A percentile compares a stretch with the other conserved stretches of the same genome.
phyloP scores from a whole-genome alignment of 2,888 invertebrate species.

The Hypercompe scribonia region DNA sequence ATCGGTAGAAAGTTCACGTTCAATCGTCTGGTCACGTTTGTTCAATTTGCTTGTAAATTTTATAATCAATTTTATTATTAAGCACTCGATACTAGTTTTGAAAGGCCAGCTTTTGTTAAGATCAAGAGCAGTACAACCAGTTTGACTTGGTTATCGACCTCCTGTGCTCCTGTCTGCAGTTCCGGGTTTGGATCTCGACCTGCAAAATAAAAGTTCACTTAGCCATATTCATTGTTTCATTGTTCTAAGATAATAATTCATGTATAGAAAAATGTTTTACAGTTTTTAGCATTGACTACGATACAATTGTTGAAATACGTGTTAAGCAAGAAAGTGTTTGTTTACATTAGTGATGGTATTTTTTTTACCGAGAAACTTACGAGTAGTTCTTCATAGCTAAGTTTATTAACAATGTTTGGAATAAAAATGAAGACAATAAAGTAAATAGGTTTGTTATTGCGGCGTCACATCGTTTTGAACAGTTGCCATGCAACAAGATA shows the following conservation, averaged over 20 bases:
- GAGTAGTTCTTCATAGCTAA: slow-evolving; percentile 6
- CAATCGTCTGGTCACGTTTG: slow-evolving; percentile 48
- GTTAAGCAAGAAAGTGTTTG: slow-evolving; percentile 25
- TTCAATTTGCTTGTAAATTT: slow-evolving; percentile 40
- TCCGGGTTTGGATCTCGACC: slow-evolving; percentile 56
- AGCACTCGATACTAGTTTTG: slow-evolving; percentile 41
- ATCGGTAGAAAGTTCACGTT: slow-evolving; percentile 56
- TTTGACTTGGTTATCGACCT: slow-evolving; percentile 43
- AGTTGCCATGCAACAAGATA: slow-evolving; percentile 85
- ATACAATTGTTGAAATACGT: slow-evolving; percentile 13
- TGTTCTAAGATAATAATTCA: slow-evolving; percentile 3
- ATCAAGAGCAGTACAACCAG: slow-evolving; percentile 55
- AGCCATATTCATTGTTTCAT: slow-evolving; percentile 23
- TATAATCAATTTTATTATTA: slow-evolving; percentile 34
- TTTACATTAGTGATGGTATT: slow-evolving; percentile 35
- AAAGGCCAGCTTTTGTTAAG: slow-evolving; percentile 52
- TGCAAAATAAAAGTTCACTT: slow-evolving; percentile 15
- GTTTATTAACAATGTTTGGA: slow-evolving; percentile 30
- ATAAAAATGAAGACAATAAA: slow-evolving; percentile 40
- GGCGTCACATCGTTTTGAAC: slow-evolving; percentile 54
- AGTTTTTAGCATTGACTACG: not conserved
- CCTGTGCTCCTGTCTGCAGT: slow-evolving; percentile 54
- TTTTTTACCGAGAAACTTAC: slow-evolving; percentile 23
- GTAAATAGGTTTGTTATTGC: slow-evolving; percentile 51
- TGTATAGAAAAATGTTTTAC: not conserved